phyloP scores from a whole-genome alignment of 2,888 invertebrate genomes.

The Trissonchulus sp. region DNA sequence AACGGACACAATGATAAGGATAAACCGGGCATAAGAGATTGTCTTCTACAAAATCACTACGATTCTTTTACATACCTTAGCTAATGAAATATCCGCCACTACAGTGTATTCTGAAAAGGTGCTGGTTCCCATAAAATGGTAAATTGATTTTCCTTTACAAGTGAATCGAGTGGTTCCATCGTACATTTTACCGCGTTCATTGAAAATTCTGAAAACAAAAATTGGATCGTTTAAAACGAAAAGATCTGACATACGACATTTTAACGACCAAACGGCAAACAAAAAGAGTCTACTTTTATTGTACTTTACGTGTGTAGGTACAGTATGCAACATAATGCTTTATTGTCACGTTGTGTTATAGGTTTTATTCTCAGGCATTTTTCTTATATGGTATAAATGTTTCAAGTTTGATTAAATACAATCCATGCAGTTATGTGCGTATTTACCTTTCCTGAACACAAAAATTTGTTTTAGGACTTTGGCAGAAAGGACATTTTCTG shows the following conservation, averaged over 20 bases:
- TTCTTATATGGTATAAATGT: no score
- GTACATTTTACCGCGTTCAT: slow-evolving; percentile 75
- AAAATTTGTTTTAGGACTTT: slow-evolving; percentile 88
- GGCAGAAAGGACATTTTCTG: slow-evolving; percentile 89
- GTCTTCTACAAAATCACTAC: slow-evolving; percentile 67
- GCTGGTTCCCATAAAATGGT: slow-evolving; percentile 93
- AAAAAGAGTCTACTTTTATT: no score
- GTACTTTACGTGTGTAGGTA: no score
- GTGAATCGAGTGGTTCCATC: slow-evolving; percentile 80
- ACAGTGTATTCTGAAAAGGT: slow-evolving; percentile 92
- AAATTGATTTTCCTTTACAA: slow-evolving; percentile 65
- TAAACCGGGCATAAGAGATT: slow-evolving; percentile 80
- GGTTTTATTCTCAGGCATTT: no score
- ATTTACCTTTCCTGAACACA: slow-evolving; percentile 86
- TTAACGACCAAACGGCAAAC: no score
- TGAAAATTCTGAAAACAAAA: no score
- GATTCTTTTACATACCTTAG: slow-evolving; percentile 71
- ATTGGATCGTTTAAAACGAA: no score
- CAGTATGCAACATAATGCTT: no score
- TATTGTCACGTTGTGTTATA: no score
- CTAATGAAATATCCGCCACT: slow-evolving; percentile 83
- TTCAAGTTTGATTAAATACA: no score
- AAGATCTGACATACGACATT: no score
- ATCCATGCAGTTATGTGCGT: no score
- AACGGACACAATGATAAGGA: slow-evolving; percentile 74